A percentile compares a stretch with the other conserved stretches of the same genome.
These are phyloP conservation scores for Polyergus mexicanus DNA, from an alignment of 1,140 invertebrate species.

Conservation along the genomic window DNA sequence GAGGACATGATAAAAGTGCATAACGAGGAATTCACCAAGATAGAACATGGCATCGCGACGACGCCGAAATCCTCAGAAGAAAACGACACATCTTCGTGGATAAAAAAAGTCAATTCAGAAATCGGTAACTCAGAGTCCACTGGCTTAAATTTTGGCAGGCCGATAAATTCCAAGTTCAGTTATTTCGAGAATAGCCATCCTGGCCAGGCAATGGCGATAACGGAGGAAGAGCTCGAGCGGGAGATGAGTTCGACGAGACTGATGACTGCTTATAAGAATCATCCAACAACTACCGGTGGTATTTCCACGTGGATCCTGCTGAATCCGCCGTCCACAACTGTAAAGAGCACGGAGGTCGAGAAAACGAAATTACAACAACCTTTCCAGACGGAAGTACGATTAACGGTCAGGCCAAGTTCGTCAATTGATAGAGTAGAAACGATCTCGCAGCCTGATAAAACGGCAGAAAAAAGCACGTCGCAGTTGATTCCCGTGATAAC, in stretches of 20 bases:
- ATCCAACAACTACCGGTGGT: constrained; percentile 89
- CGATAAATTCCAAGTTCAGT: constrained; percentile 84
- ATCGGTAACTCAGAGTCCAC: constrained; percentile 57
- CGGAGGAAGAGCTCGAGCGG: constrained; percentile 84
- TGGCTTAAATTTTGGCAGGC: constrained; percentile 78
- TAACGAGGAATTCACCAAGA: constrained; percentile 39
- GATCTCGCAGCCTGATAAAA: constrained; percentile 20
- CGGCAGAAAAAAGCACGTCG: constrained; percentile 47
- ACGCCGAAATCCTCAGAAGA: constrained; percentile 29
- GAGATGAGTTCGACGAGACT: constrained; percentile 79
- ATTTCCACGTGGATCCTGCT: constrained; percentile 93
- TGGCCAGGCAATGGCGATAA: constrained; percentile 85
- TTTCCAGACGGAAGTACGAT: constrained; percentile 47
- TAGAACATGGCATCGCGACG: background rate
- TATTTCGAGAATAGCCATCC: constrained; percentile 84
- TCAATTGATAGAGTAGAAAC: constrained; percentile 52
- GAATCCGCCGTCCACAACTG: constrained; percentile 87
- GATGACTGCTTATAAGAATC: constrained; percentile 81
- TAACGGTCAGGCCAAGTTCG: constrained; percentile 72
- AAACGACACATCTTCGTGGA: background rate
- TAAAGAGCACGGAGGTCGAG: constrained; percentile 75
- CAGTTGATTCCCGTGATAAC: constrained; percentile 16
- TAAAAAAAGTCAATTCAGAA: constrained; percentile 64
- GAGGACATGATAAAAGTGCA: constrained; percentile 64
- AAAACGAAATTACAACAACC: constrained; percentile 63